These are phyloP conservation scores for Osmerus mordax DNA, from an alignment of 2,113 vertebrate genomes.

Conservation along the genomic window DNA sequence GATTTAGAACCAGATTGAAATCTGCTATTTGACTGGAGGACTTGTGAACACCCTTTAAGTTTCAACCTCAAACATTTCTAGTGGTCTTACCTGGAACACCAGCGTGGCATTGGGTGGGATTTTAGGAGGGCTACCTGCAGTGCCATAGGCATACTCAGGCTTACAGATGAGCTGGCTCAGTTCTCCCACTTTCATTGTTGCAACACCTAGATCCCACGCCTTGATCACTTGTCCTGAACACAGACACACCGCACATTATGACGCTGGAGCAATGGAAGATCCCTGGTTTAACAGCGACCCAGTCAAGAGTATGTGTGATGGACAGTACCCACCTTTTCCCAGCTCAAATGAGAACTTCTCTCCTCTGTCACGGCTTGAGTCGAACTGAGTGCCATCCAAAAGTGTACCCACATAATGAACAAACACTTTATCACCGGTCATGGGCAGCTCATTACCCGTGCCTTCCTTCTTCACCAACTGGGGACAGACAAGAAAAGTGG, in stretches of 20 bases:
- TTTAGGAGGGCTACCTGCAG: constrained; percentile 93
- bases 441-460: constrained; percentile 79
- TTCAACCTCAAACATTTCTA: background rate
- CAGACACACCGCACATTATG: constrained; percentile 5
- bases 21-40: background rate
- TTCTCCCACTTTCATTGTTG: constrained; percentile 92
- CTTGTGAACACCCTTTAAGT: background rate
- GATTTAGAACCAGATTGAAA: background rate
- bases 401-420: constrained; percentile 96
- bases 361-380: constrained; percentile 88
- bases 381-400: constrained; percentile 90
- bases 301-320: background rate
- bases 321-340: constrained; percentile 85
- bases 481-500: constrained; percentile 1
- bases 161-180: constrained; percentile 87
- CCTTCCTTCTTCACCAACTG: constrained; percentile 91
- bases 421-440: constrained; percentile 93
- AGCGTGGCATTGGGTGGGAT: constrained; percentile 89
- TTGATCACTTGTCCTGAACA: constrained; percentile 91
- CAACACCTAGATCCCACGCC: constrained; percentile 94
- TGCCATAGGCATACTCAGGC: constrained; percentile 92
- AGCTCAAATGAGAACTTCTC: constrained; percentile 93
- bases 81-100: constrained; percentile 85
- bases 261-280: background rate
- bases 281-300: background rate